A percentile compares a stretch with the other conserved stretches of the same genome.
These are phyloP conservation scores for Thymelicus sylvestris DNA, from an alignment of 2,888 invertebrate genomes.

Conservation along the genomic window DNA sequence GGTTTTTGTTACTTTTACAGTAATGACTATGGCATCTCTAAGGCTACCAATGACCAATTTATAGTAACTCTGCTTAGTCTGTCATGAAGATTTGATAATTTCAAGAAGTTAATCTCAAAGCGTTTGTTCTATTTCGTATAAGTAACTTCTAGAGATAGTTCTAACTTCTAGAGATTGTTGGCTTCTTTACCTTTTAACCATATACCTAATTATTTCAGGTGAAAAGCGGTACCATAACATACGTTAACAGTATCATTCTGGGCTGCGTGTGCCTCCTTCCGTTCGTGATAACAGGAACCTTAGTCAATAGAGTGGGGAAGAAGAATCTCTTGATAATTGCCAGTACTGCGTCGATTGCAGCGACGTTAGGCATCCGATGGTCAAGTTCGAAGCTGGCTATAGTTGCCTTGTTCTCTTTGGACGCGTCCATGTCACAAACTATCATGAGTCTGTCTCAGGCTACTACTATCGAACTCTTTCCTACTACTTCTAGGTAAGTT, in stretches of 20 bases:
- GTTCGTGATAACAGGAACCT: constrained; percentile 52
- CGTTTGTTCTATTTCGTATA: too few species aligned
- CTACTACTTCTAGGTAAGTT: constrained; percentile 59
- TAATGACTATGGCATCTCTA: too few species aligned
- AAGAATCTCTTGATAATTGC: constrained; percentile 53
- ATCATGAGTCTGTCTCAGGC: constrained; percentile 58
- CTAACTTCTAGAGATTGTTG: too few species aligned
- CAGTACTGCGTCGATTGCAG: constrained; percentile 47
- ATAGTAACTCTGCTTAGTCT: too few species aligned
- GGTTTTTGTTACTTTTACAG: not conserved
- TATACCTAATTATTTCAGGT: constrained; percentile 48
- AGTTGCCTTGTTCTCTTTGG: constrained; percentile 59
- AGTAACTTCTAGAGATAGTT: too few species aligned
- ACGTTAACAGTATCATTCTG: constrained; percentile 59
- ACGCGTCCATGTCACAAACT: constrained; percentile 55
- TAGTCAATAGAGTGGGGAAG: constrained; percentile 61
- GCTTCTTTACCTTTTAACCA: too few species aligned
- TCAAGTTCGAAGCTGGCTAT: constrained; percentile 55
- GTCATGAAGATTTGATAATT: too few species aligned
- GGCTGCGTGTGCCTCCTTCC: constrained; percentile 53
- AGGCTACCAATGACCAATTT: too few species aligned
- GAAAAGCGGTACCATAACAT: constrained; percentile 56
- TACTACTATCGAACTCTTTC: constrained; percentile 57
- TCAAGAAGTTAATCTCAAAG: too few species aligned
- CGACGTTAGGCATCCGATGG: constrained; percentile 57